Evolutionary conservation across 2,797 vertebrate genomes (phyloP), one percentile per base, ranked within the genome.

Genomic region (Pelodytes ibericus): DNA sequence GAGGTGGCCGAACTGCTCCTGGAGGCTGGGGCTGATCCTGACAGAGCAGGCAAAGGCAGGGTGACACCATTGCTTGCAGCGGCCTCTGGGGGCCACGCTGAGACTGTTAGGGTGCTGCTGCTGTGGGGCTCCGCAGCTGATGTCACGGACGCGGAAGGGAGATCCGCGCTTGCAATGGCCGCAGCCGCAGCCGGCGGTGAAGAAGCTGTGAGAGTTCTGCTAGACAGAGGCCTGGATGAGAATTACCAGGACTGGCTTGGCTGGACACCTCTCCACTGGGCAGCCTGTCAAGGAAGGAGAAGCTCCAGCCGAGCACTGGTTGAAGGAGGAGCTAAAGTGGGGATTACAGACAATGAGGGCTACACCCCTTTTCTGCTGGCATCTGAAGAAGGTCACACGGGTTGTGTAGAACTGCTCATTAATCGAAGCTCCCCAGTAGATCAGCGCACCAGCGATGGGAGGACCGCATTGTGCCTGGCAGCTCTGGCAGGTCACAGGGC

Each of bases 171-270:
- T 3, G 91, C 90, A 18, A 77, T 94, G 70, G 75, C 75, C n/a
- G 92, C 94, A 24, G 92, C 93, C 0, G 91, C 90, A 0, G 89
- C 86, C 26, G 92, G 93, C 31, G 93, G 89, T 2, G 26, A 87
- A 2, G 90, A 92, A 36, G 90, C 92, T 18, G 93, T 94, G 0
- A 83, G 86, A 0, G 82, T 89, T 2, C 85, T 95, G 71, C 81
- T 95, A 64, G 89, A 92, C 51, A 85, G 92, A 59, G 94, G 94
- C 15, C 85, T 95, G 70, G 92, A 95, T 10, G 91, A 93, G 81
- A 95, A 93, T 81, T 93, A 94, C 80, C 91, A 91, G 67, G 94
- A 95, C n/a, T 89, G 91, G 57, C 79, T 93, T 5, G 94, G 93
- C 71, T 95, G 94, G 94, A 94, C 93, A 0, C 93, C 93, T 0